Evolutionary conservation across 2,113 vertebrate genomes (phyloP).

Genomic region (Serinus canaria): DNA sequence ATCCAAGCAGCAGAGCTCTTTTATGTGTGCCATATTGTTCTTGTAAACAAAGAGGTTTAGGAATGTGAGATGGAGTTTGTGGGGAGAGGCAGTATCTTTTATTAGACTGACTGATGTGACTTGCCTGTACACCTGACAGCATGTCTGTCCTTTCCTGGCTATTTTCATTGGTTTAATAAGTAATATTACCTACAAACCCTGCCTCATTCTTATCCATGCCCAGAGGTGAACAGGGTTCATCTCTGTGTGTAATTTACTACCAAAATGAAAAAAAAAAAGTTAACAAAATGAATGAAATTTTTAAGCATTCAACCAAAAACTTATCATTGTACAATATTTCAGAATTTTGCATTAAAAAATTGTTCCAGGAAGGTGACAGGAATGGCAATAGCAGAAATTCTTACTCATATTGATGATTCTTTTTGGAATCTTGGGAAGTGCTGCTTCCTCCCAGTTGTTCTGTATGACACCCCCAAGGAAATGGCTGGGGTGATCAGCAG

Average conservation of each 20-base stretch:
- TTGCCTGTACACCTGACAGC: background rate
- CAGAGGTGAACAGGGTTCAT: background rate
- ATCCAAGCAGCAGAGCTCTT: background rate
- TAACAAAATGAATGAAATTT: background rate
- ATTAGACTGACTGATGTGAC: background rate
- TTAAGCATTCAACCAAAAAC: background rate
- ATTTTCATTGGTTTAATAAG: background rate
- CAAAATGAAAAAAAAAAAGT: background rate
- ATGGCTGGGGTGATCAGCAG: background rate
- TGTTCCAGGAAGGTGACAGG: background rate
- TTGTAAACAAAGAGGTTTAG: background rate
- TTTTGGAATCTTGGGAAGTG: background rate
- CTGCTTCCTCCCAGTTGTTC: background rate
- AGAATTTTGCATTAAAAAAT: background rate
- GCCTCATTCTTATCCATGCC: background rate
- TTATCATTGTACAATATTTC: background rate
- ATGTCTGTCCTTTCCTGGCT: background rate
- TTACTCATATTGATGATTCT: background rate
- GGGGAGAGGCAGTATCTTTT: background rate
- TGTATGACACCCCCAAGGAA: background rate
- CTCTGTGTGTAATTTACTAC: background rate
- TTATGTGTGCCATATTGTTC: background rate
- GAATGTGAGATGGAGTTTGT: background rate
- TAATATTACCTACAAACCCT: background rate
- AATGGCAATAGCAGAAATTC: background rate